These are phyloP conservation scores for Fissipunctia ypsillon DNA, from an alignment of 2,888 invertebrate genomes.

Conservation along the genomic window DNA sequence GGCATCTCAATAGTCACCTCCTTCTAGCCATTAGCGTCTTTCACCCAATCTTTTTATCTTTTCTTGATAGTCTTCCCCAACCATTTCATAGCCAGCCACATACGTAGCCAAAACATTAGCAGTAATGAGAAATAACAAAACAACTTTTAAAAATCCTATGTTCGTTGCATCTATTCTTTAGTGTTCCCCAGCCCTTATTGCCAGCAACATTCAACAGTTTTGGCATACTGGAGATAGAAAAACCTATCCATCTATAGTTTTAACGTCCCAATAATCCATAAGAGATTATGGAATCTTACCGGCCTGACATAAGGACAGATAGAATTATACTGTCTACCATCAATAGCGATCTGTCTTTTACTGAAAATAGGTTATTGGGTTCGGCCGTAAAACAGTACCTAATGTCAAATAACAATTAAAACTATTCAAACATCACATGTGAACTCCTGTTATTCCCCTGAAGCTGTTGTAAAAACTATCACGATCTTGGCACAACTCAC, in stretches of 20 bases:
- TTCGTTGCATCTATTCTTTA: neutral
- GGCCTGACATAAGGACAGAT: too few relatives aligned
- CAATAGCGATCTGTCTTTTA: too few relatives aligned
- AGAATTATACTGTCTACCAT: too few relatives aligned
- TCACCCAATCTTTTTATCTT: neutral
- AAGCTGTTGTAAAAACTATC: conserved; percentile 3
- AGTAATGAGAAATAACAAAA: too few relatives aligned
- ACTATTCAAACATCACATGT: neutral
- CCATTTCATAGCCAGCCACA: neutral
- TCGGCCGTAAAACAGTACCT: too few relatives aligned
- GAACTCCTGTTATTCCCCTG: neutral
- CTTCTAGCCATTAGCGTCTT: neutral
- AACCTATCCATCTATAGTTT: too few relatives aligned
- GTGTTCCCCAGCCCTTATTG: neutral
- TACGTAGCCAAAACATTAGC: neutral
- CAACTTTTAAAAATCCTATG: neutral
- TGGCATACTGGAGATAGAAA: too few relatives aligned
- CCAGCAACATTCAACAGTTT: too few relatives aligned
- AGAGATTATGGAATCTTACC: too few relatives aligned
- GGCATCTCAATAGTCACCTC: neutral
- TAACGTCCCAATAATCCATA: too few relatives aligned
- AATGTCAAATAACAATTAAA: neutral
- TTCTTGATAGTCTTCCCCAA: neutral
- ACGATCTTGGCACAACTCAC: neutral
- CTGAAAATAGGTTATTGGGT: too few relatives aligned